Conservation (phyloP, 1,140 invertebrate species). For the Dendrolimus kikuchii region DNA sequence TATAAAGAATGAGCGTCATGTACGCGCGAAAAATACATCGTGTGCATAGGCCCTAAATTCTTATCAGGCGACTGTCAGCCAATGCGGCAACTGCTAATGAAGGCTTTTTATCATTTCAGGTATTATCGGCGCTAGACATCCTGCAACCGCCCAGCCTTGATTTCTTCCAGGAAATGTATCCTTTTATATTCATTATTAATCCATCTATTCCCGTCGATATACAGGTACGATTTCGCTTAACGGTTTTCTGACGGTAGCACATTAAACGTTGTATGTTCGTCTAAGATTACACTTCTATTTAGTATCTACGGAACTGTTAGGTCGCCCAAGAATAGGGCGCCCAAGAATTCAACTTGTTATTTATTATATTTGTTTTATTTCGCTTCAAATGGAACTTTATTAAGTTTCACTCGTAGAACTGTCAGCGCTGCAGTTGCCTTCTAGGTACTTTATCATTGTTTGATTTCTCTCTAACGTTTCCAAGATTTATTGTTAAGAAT, state of each 20-base stretch:
- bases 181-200: slow-evolving; percentile 74
- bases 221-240: slow-evolving; percentile 15
- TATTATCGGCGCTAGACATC: slow-evolving; percentile 95
- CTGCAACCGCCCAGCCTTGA: slow-evolving; percentile 97
- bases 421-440: slow-evolving; percentile 20
- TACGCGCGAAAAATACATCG: no score
- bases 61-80: no score
- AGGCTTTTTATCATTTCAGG: slow-evolving; percentile 75
- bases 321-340: slow-evolving; percentile 6
- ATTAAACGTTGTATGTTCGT: not conserved
- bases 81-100: slow-evolving; percentile 8
- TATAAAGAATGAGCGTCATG: no score
- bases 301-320: slow-evolving; percentile 15
- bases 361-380: slow-evolving; percentile 19
- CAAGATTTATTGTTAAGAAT: slow-evolving; percentile 21
- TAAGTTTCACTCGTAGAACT: slow-evolving; percentile 22
- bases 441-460: slow-evolving; percentile 21
- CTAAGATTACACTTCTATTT: slow-evolving; percentile 17
- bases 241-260: slow-evolving; percentile 11
- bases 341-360: slow-evolving; percentile 13
- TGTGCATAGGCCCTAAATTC: no score
- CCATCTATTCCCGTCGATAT: not conserved
- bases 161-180: slow-evolving; percentile 99
- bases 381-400: slow-evolving; percentile 12
- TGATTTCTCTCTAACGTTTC: slow-evolving; percentile 16